Conservation (phyloP, 2,113 vertebrate species). For the Vanacampus margaritifer region DNA sequence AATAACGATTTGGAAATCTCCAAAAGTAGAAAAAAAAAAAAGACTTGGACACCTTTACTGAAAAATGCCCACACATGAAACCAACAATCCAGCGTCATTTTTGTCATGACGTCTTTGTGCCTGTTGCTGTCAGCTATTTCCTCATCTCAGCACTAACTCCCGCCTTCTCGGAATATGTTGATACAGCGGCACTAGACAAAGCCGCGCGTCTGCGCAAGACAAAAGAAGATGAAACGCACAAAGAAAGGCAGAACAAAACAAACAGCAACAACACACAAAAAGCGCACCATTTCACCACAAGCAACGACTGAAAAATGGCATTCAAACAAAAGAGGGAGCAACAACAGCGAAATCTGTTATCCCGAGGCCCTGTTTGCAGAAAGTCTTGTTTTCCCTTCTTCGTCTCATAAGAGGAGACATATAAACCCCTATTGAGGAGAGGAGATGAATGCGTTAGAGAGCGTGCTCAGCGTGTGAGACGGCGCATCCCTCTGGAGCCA, state of each 20-base stretch:
- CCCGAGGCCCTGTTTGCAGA: conserved; percentile 60
- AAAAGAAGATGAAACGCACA: conserved; percentile 47
- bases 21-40: not conserved
- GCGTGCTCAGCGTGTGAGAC: conserved; percentile 57
- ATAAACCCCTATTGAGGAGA: conserved; percentile 57
- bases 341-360: conserved; percentile 62
- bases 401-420: conserved; percentile 57
- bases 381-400: conserved; percentile 58
- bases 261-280: conserved; percentile 4
- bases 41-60: not conserved
- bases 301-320: conserved; percentile 52
- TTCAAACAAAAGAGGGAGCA: conserved; percentile 53
- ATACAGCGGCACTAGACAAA: conserved; percentile 47
- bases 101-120: conserved; percentile 9
- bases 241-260: conserved; percentile 24
- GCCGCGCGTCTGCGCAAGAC: conserved; percentile 42
- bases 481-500: conserved; percentile 70
- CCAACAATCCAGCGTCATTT: not conserved
- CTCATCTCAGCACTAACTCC: conserved; percentile 10
- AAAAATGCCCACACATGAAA: not conserved
- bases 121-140: conserved; percentile 33
- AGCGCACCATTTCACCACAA: conserved; percentile 35
- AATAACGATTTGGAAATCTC: not conserved
- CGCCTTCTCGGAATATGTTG: conserved; percentile 37
- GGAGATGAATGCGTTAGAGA: conserved; percentile 61